Evolutionary conservation across 2,888 invertebrate genomes (phyloP).

Genomic region (Macrosiphum euphorbiae): DNA sequence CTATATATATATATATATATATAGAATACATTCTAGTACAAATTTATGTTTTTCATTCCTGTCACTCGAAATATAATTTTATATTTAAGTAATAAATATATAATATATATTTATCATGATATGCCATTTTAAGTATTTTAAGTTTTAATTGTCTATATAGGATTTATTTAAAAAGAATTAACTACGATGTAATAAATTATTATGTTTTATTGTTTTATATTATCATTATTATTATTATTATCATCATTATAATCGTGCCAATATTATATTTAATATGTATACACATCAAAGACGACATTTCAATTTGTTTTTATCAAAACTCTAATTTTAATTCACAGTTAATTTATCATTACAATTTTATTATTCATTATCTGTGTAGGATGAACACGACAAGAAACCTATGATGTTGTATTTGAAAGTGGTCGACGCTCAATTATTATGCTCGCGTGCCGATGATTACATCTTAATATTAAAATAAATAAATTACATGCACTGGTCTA

Average conservation of each 20-base stretch:
- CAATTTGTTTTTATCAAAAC: not conserved
- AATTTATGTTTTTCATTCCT: slow-evolving; percentile 54
- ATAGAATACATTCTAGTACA: slow-evolving; percentile 56
- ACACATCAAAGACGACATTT: not conserved
- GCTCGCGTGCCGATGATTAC: no score
- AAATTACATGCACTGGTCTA: no score
- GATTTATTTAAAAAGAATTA: slow-evolving; percentile 40
- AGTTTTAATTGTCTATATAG: slow-evolving; percentile 51
- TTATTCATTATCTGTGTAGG: not conserved
- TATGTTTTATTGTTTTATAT: slow-evolving; percentile 50
- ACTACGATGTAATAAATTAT: slow-evolving; percentile 45
- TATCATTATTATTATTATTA: slow-evolving; percentile 21
- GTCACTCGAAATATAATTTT: not conserved
- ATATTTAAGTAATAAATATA: slow-evolving; percentile 19
- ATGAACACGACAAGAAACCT: not conserved
- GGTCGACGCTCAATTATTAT: no score
- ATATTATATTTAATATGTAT: not conserved
- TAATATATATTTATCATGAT: slow-evolving; percentile 16
- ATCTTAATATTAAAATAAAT: no score
- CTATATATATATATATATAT: slow-evolving; percentile 28
- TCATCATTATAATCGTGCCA: slow-evolving; percentile 1
- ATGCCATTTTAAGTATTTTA: slow-evolving; percentile 31
- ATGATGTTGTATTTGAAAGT: not conserved
- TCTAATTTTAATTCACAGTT: not conserved
- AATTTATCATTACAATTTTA: not conserved